These are phyloP conservation scores for Cydia splendana DNA, from an alignment of 1,140 invertebrate species.

Conservation along the genomic window DNA sequence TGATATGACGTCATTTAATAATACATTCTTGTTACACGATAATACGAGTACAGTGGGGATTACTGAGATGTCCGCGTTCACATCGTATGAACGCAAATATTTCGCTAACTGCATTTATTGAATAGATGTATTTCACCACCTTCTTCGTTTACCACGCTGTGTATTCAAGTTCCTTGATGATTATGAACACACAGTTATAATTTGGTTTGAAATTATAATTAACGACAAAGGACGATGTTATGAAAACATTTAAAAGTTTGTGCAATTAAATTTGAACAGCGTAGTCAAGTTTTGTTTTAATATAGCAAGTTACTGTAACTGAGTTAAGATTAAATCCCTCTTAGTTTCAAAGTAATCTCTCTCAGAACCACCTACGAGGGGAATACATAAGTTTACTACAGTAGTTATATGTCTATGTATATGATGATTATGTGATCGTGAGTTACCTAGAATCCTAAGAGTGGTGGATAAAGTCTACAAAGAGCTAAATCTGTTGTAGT, in stretches of 20 bases:
- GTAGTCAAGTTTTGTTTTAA: constrained; percentile 15
- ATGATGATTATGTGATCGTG: neutral
- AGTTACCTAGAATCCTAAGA: neutral
- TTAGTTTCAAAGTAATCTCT: constrained; percentile 15
- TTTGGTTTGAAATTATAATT: constrained; percentile 8
- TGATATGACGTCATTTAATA: too few species aligned
- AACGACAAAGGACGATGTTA: neutral
- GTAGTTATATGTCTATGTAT: neutral
- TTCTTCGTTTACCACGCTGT: neutral
- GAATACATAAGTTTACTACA: neutral
- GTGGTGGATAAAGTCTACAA: neutral
- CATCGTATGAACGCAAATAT: neutral
- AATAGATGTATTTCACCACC: neutral
- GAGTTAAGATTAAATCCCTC: constrained; percentile 16
- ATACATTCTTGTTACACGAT: too few species aligned
- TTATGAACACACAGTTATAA: neutral
- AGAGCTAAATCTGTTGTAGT: neutral
- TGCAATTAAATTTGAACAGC: constrained; percentile 9
- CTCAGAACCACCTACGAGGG: constrained; percentile 9
- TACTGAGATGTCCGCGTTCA: neutral
- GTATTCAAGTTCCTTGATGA: neutral
- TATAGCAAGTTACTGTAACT: constrained; percentile 24
- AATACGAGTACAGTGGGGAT: neutral
- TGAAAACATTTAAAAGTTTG: constrained; percentile 23
- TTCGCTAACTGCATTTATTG: neutral